A percentile compares a stretch with the other conserved stretches of the same genome.
Evolutionary conservation across 2,888 invertebrate genomes (phyloP).

Genomic region (Nesidiocoris tenuis): DNA sequence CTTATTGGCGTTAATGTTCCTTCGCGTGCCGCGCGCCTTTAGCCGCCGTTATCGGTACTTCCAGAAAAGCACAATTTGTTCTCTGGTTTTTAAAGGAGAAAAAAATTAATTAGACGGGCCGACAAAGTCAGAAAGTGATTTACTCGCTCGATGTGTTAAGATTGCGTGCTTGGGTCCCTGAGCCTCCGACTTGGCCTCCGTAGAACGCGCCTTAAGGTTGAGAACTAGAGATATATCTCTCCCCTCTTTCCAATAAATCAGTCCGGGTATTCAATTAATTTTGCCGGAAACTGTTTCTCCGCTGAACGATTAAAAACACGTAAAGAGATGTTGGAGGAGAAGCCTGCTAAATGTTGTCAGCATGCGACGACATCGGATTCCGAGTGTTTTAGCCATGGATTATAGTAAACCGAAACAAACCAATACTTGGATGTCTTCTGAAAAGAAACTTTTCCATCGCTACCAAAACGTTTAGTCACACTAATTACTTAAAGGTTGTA

Average conservation of each 20-base stretch:
- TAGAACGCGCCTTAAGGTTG: neutral
- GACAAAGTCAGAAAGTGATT: neutral
- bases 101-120: neutral
- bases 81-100: neutral
- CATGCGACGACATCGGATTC: neutral
- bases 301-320: neutral
- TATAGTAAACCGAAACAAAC: no score
- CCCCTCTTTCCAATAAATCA: neutral
- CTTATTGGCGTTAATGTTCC: neutral
- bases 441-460: no score
- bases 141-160: neutral
- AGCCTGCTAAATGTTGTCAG: neutral
- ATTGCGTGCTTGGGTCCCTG: neutral
- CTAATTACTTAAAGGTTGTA: no score
- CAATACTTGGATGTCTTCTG: no score
- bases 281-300: neutral
- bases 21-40: neutral
- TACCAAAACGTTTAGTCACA: no score
- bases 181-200: neutral
- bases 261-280: neutral
- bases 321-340: no score
- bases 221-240: neutral
- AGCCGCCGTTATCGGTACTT: neutral
- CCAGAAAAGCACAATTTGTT: neutral
- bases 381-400: no score